phyloP scores from a whole-genome alignment of 1,140 invertebrate species.

The Lineus longissimus region DNA sequence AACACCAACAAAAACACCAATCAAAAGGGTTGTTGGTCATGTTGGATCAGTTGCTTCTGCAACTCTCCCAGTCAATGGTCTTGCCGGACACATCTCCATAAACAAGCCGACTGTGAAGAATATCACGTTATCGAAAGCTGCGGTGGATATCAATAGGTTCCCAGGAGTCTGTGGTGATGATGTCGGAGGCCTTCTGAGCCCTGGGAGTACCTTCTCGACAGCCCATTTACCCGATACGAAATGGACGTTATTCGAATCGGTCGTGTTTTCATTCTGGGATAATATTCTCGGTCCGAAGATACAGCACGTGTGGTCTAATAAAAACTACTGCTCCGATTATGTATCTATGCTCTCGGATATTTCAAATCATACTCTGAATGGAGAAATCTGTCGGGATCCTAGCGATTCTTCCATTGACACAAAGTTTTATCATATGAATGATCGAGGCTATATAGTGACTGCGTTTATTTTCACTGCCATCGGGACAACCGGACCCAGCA shows the following conservation, averaged over 20 bases:
- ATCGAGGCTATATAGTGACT: constrained; percentile 30
- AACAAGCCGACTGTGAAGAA: not conserved
- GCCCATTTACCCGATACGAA: constrained; percentile 23
- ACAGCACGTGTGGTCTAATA: constrained; percentile 36
- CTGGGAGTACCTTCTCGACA: constrained; percentile 29
- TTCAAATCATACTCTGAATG: constrained; percentile 35
- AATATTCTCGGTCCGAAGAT: constrained; percentile 43
- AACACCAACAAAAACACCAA: too few species aligned
- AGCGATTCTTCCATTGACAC: constrained; percentile 30
- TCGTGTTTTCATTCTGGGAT: constrained; percentile 42
- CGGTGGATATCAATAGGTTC: not conserved
- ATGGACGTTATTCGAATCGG: constrained; percentile 27
- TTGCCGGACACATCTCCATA: too few species aligned
- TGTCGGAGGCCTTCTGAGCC: constrained; percentile 23
- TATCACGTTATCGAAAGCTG: not conserved
- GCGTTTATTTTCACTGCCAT: constrained; percentile 40
- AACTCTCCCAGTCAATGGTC: too few species aligned
- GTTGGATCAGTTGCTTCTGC: too few species aligned
- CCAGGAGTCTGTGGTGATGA: not conserved
- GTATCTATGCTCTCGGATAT: constrained; percentile 25
- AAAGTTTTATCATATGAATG: constrained; percentile 34
- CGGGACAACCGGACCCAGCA: constrained; percentile 21
- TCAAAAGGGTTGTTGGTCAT: too few species aligned
- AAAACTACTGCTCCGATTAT: constrained; percentile 17
- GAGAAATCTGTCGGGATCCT: constrained; percentile 39